phyloP scores from a whole-genome alignment of 2,888 invertebrate species.

The Orchesellides sinensis region DNA sequence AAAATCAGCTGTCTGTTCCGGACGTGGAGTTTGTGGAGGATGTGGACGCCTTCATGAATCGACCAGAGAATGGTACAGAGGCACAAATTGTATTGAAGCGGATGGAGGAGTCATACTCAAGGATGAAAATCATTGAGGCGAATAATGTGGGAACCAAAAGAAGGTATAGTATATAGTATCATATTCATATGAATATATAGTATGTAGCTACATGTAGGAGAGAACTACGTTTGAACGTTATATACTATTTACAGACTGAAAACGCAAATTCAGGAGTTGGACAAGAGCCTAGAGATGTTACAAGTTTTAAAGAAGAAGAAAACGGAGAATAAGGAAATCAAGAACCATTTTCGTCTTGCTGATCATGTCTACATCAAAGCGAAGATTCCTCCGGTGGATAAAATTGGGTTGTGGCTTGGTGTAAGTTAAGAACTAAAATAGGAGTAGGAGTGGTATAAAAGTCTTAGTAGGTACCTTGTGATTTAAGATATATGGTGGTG shows the following conservation, averaged over 20 bases:
- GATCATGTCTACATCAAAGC: constrained; percentile 95
- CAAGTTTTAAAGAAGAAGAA: constrained; percentile 90
- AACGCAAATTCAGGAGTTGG: constrained; percentile 95
- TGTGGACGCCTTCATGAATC: constrained; percentile 94
- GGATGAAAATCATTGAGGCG: constrained; percentile 98
- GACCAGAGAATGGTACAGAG: constrained; percentile 87
- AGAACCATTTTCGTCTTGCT: constrained; percentile 93
- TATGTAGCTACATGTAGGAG: too few relatives aligned
- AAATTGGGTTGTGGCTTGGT: constrained; percentile 85
- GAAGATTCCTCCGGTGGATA: constrained; percentile 91
- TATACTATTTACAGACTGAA: constrained; percentile 80
- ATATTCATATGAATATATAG: background rate
- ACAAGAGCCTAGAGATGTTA: constrained; percentile 93
- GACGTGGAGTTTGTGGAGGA: constrained; percentile 82
- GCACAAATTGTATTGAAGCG: constrained; percentile 91
- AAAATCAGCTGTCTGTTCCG: constrained; percentile 52
- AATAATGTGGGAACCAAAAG: constrained; percentile 91
- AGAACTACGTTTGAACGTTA: background rate
- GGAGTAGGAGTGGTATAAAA: too few relatives aligned
- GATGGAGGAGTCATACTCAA: constrained; percentile 95
- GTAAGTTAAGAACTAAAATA: constrained; percentile 77
- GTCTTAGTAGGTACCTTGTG: too few relatives aligned
- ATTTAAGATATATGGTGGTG: too few relatives aligned
- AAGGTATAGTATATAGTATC: constrained; percentile 78
- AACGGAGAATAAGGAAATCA: constrained; percentile 82